Base-by-base conservation (phyloP, 2,113 vertebrate species). In the Carettochelys insculpta region DNA sequence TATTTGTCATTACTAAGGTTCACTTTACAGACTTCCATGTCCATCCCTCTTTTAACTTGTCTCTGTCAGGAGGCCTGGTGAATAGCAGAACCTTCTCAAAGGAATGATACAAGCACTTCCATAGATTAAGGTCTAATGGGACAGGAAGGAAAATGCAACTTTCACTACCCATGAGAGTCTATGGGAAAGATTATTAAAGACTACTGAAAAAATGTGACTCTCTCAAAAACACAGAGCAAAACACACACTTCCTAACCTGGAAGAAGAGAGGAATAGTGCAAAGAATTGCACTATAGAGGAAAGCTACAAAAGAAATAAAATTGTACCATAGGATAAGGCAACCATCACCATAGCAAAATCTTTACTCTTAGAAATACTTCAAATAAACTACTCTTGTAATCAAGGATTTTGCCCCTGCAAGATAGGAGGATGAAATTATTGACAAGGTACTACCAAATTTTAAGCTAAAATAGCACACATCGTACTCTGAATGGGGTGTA, bases 1-100 rank as follows among this genome's bases (percentile, higher is more conserved):
- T 95, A 96, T 94, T 92, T 96, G 91, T 95, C 94, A 94, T 97
- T 94, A 96, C 87, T 45, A 90, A 97, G 94, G 71, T 95, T 93
- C 80, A 89, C 45, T 97, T 83, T 88, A 13, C 5, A 94, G 52
- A 78, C 77, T 92, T 91, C 75, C 68, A n/a, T 80, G 73, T 41
- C 78, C 45, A 78, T 82, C 80, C 16, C 52, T 75, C 4, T 86
- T 12, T 73, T 51, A 76, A 86, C 48, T 41, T 77, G 56, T 82
- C n/a, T 51, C 38, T 85, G 80, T 52, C 50, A 81, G 76, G 54
- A 34, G 27, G 65, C 75, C 10, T 48, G 34, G 14, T 27, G 14
- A 94, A 88, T 5, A 86, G 27, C 0, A 87, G 1, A 93, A 6
- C 22, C 17, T 71, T 85, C 65, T 41, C 31, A 75, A 83, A 93